Percentiles rank a stretch among this genome's conserved stretches.
These are phyloP conservation scores for Hymenochirus boettgeri DNA, from an alignment of 2,113 vertebrate species.

Conservation along the genomic window DNA sequence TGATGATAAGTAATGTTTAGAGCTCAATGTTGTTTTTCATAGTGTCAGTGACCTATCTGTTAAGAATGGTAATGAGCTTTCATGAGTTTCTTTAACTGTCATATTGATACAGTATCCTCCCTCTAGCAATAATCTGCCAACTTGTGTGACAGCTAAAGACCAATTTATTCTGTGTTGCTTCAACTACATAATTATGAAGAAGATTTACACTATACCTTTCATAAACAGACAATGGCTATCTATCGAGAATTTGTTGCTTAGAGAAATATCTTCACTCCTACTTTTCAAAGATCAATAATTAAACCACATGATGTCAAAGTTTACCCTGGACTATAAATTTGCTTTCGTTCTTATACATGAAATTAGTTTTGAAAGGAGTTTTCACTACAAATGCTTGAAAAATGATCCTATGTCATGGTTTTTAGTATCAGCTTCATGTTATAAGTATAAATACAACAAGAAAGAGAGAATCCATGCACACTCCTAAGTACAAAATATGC, in stretches of 20 bases:
- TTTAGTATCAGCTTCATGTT: no score
- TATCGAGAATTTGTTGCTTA: constrained; percentile 16
- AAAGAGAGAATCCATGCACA: no score
- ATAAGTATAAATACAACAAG: no score
- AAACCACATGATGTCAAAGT: constrained; percentile 14
- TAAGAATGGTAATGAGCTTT: constrained; percentile 9
- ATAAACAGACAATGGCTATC: constrained; percentile 41
- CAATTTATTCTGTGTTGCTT: constrained; percentile 41
- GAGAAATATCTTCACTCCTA: constrained; percentile 17
- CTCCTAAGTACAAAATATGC: no score
- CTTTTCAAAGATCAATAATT: constrained; percentile 30
- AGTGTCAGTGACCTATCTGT: constrained; percentile 28
- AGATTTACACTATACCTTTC: constrained; percentile 44
- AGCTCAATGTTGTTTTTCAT: neutral
- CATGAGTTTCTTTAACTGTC: constrained; percentile 39
- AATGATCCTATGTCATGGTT: neutral
- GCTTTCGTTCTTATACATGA: neutral
- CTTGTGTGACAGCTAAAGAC: constrained; percentile 41
- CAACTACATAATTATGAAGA: constrained; percentile 45
- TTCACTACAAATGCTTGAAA: neutral
- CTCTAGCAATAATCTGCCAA: constrained; percentile 34
- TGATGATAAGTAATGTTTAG: constrained; percentile 26
- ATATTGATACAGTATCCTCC: constrained; percentile 43
- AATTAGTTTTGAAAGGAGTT: neutral
- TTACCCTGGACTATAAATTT: constrained; percentile 5